Percentiles rank a stretch among this genome's conserved stretches.
Conservation (phyloP, 2,888 invertebrate genomes). For the Apamea sordens region DNA sequence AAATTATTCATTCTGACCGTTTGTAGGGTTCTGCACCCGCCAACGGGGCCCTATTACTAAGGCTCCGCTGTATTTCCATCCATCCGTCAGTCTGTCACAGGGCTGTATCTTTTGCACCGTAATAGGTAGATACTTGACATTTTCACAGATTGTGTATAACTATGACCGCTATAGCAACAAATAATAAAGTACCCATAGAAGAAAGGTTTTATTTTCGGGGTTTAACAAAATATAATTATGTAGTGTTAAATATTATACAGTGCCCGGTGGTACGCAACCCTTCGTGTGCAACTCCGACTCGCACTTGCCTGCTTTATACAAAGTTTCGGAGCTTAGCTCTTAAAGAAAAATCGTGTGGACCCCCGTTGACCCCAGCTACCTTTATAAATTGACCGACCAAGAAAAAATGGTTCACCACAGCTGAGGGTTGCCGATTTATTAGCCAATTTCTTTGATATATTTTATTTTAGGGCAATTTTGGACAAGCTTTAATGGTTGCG, state of each 20-base stretch:
- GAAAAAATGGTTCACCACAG: conserved; percentile 51
- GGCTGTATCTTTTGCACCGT: background rate
- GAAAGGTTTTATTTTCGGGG: background rate
- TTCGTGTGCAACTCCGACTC: background rate
- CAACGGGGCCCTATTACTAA: background rate
- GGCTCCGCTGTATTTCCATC: background rate
- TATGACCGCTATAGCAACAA: background rate
- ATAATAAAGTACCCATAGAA: background rate
- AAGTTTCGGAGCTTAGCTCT: conserved; percentile 52
- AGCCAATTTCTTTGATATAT: conserved; percentile 35
- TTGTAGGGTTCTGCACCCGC: background rate
- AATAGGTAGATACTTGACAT: background rate
- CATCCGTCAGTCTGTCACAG: background rate
- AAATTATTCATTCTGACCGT: conserved; percentile 39
- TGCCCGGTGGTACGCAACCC: background rate
- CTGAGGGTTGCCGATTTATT: conserved; percentile 56
- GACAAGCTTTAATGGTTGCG: conserved; percentile 10
- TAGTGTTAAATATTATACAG: background rate
- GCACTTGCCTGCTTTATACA: background rate
- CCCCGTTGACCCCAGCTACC: conserved; percentile 6
- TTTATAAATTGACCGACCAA: background rate
- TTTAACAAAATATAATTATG: background rate
- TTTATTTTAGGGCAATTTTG: conserved; percentile 23
- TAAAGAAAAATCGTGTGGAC: conserved; percentile 60
- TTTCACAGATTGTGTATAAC: background rate